phyloP scores from a whole-genome alignment of 2,113 vertebrate species.

The Chlorocebus sabaeus region DNA sequence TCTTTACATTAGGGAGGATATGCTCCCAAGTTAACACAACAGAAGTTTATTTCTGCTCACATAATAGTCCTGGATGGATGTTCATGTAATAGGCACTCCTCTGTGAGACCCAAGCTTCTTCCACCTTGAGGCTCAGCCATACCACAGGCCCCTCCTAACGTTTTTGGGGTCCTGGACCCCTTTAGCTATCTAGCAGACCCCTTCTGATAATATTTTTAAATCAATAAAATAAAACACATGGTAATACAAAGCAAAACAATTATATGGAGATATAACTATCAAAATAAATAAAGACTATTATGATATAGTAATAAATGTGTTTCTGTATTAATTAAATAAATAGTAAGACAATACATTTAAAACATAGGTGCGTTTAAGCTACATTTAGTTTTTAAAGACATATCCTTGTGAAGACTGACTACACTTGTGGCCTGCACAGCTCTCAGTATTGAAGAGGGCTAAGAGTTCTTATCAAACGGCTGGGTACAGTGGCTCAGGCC shows the following conservation, averaged over 20 bases:
- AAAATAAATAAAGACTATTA: neutral
- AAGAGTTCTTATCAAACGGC: neutral
- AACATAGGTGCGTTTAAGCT: neutral
- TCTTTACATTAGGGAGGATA: neutral
- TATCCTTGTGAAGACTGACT: neutral
- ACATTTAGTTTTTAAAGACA: neutral
- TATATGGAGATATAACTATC: neutral
- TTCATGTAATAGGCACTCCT: neutral
- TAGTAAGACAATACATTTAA: neutral
- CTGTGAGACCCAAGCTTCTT: neutral
- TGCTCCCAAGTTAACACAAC: neutral
- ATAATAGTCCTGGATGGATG: neutral
- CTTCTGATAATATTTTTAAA: slow-evolving; percentile 21
- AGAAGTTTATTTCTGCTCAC: neutral
- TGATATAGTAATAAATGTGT: neutral
- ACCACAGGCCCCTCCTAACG: neutral
- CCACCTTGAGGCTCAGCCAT: neutral
- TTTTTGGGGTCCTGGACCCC: neutral
- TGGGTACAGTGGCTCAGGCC: no score
- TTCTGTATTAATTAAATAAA: neutral
- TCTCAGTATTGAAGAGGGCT: neutral
- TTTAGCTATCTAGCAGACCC: neutral
- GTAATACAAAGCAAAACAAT: neutral
- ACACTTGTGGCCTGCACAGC: neutral
- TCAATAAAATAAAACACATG: neutral